Conservation (phyloP, 2,888 invertebrate species). For the Drosophila meridionalis region DNA sequence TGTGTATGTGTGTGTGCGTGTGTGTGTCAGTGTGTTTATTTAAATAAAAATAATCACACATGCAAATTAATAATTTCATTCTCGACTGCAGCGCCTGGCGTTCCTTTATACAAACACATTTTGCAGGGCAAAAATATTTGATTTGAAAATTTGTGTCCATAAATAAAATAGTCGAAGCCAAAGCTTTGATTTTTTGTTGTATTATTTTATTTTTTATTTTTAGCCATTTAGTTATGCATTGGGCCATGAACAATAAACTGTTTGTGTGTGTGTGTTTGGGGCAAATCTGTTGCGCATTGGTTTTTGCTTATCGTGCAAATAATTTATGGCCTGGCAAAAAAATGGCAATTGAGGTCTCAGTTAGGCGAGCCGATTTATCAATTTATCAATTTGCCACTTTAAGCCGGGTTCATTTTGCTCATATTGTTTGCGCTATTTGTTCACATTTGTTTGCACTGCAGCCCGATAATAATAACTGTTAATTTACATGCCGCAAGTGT, state of each 20-base stretch:
- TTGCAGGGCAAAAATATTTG: constrained; percentile 30
- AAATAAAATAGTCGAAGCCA: constrained; percentile 61
- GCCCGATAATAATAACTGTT: constrained; percentile 63
- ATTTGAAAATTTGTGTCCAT: constrained; percentile 67
- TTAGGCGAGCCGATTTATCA: constrained; percentile 46
- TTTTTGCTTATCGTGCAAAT: constrained; percentile 65
- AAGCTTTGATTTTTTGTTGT: constrained; percentile 8
- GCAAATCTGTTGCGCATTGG: constrained; percentile 72
- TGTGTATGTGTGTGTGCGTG: constrained; percentile 17
- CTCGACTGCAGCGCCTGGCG: constrained; percentile 27
- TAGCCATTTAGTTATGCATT: constrained; percentile 37
- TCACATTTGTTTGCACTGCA: constrained; percentile 32
- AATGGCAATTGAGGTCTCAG: constrained; percentile 50
- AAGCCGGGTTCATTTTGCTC: constrained; percentile 35
- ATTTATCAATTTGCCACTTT: constrained; percentile 74
- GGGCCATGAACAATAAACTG: constrained; percentile 50
- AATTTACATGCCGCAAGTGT: constrained; percentile 75
- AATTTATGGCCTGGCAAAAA: constrained; percentile 65
- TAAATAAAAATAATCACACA: constrained; percentile 81
- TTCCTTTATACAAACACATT: constrained; percentile 28
- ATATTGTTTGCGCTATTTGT: constrained; percentile 9
- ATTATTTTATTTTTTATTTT: constrained; percentile 3
- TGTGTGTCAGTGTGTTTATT: constrained; percentile 39
- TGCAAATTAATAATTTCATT: constrained; percentile 82
- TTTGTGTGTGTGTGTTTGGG: constrained; percentile 25